A percentile compares a stretch with the other conserved stretches of the same genome.
Evolutionary conservation across 2,888 invertebrate genomes (phyloP).

Genomic region (Chloroclysta siterata): DNA sequence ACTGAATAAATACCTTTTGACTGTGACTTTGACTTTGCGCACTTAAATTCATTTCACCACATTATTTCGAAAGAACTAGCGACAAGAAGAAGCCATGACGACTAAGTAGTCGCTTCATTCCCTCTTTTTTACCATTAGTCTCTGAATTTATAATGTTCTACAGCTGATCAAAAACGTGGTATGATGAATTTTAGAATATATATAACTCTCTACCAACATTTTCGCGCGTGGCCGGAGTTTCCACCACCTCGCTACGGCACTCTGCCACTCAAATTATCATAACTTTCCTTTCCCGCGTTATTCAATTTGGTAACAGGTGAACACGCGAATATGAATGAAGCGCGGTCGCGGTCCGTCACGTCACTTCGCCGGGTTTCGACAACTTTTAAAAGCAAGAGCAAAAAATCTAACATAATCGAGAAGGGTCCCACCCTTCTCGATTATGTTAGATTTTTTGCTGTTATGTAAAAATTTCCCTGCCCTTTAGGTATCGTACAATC

Average conservation of each 20-base stretch:
- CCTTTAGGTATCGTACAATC: not conserved
- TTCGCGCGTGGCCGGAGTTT: conserved; percentile 22
- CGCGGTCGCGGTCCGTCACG: conserved; percentile 44
- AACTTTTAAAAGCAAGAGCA: too few relatives aligned
- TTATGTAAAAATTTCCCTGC: not conserved
- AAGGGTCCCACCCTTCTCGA: conserved; percentile 15
- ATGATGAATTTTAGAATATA: too few relatives aligned
- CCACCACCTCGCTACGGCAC: conserved; percentile 44
- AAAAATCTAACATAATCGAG: too few relatives aligned
- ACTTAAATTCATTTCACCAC: too few relatives aligned
- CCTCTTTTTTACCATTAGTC: too few relatives aligned
- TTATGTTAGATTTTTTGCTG: conserved; percentile 9
- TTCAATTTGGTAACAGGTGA: conserved; percentile 78
- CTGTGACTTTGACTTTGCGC: too few relatives aligned
- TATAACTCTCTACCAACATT: not conserved
- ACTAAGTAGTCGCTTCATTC: too few relatives aligned
- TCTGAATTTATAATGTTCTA: too few relatives aligned
- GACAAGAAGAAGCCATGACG: too few relatives aligned
- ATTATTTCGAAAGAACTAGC: too few relatives aligned
- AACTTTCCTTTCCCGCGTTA: conserved; percentile 78
- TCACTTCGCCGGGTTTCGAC: conserved; percentile 26
- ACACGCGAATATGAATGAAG: conserved; percentile 75
- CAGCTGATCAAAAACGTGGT: too few relatives aligned
- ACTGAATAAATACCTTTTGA: too few relatives aligned
- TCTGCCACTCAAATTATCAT: conserved; percentile 65